Evolutionary conservation across 2,797 vertebrate species (phyloP).

Genomic region (Acridotheres tristis): DNA sequence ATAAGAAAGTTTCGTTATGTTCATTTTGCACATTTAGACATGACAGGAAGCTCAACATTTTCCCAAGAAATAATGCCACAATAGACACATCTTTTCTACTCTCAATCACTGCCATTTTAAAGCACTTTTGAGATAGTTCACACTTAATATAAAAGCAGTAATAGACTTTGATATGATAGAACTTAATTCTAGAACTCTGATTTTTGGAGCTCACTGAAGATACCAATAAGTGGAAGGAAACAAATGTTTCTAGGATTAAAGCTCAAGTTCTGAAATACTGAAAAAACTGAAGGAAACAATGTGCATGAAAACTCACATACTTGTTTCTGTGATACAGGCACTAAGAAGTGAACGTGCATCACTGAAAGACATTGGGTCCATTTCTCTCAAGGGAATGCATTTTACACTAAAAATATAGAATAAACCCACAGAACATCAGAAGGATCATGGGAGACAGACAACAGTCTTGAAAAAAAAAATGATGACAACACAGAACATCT

Average conservation of each 20-base stretch:
- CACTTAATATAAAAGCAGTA: neutral
- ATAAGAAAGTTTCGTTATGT: neutral
- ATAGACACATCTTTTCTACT: neutral
- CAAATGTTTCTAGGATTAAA: neutral
- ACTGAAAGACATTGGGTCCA: neutral
- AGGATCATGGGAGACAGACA: neutral
- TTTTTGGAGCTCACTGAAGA: neutral
- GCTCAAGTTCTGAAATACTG: neutral
- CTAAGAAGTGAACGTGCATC: neutral
- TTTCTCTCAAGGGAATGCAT: constrained; percentile 14
- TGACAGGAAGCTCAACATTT: neutral
- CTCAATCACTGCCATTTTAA: neutral
- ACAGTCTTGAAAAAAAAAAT: neutral
- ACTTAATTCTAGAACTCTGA: neutral
- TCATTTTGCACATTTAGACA: neutral
- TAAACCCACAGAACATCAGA: constrained; percentile 1
- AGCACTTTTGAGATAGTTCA: neutral
- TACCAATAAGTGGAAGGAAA: neutral
- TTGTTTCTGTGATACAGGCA: neutral
- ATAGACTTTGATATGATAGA: neutral
- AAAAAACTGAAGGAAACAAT: constrained; percentile 34
- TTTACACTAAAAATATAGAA: neutral
- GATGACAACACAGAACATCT: neutral
- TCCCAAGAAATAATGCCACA: neutral
- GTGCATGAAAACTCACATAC: neutral